phyloP scores from a whole-genome alignment of 2,888 invertebrate species.

The Scaptomyza flava region DNA sequence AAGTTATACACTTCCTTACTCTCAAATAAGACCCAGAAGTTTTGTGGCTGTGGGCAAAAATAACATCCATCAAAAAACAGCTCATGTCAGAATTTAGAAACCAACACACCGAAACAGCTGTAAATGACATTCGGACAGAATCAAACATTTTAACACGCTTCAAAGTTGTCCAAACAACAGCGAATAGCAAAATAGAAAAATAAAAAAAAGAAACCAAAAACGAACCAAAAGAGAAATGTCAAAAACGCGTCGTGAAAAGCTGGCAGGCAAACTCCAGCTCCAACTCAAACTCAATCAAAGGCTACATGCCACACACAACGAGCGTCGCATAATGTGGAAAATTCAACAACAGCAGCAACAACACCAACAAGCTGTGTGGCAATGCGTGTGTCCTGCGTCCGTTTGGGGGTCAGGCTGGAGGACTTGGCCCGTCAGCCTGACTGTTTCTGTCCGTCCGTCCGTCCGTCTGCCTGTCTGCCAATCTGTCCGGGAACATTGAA shows the following conservation, averaged over 20 bases:
- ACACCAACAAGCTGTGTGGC: conserved; percentile 42
- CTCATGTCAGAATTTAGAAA: conserved; percentile 41
- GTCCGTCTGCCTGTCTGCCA: conserved; percentile 44
- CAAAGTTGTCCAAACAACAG: conserved; percentile 61
- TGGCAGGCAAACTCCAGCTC: conserved; percentile 50
- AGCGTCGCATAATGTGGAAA: conserved; percentile 71
- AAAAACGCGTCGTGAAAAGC: conserved; percentile 71
- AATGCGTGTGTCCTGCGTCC: conserved; percentile 71
- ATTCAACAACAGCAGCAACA: conserved; percentile 44
- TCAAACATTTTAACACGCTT: conserved; percentile 80
- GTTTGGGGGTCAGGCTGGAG: conserved; percentile 69
- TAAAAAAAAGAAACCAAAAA: not conserved
- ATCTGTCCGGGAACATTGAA: conserved; percentile 75
- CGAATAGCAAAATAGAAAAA: conserved; percentile 35
- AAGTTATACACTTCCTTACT: not conserved
- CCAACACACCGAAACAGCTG: conserved; percentile 65
- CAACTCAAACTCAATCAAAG: conserved; percentile 69
- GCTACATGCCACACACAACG: conserved; percentile 61
- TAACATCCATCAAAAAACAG: conserved; percentile 52
- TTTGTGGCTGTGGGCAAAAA: conserved; percentile 17
- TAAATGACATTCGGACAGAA: conserved; percentile 77
- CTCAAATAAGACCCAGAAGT: conserved; percentile 14
- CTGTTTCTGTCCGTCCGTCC: conserved; percentile 26
- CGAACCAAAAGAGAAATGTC: conserved; percentile 59
- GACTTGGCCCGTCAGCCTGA: conserved; percentile 42